These are phyloP conservation scores for Babyrousa celebensis DNA, from an alignment of 2,797 vertebrate species.

Conservation along the genomic window DNA sequence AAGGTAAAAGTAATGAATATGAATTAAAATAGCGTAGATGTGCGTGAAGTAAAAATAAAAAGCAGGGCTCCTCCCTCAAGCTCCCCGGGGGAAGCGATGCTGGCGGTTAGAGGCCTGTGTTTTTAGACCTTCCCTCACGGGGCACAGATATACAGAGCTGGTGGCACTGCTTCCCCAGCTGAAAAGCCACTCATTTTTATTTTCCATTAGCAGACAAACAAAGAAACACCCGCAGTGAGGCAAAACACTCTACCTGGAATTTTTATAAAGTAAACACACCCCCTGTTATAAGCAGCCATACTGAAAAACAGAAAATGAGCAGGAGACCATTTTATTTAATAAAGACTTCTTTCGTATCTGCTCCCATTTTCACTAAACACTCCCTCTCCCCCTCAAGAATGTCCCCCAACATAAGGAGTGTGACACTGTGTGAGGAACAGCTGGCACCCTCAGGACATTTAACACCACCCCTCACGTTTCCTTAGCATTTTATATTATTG, in stretches of 20 bases:
- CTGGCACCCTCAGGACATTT: background rate
- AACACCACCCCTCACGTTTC: background rate
- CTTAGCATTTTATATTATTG: background rate
- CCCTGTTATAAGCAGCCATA: background rate
- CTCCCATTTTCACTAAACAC: background rate
- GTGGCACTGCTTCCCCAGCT: background rate
- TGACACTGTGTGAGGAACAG: background rate
- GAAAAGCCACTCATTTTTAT: slow-evolving; percentile 42
- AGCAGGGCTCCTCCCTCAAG: background rate
- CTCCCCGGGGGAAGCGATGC: background rate
- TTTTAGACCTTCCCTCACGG: background rate
- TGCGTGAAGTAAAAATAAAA: background rate
- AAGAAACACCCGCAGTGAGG: background rate
- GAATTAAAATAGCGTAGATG: slow-evolving; percentile 26
- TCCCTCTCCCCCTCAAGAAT: background rate
- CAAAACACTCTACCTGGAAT: background rate
- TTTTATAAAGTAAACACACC: background rate
- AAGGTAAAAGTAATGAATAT: slow-evolving; percentile 19
- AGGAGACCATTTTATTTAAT: background rate
- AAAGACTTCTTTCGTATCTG: background rate
- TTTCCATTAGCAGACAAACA: slow-evolving; percentile 2
- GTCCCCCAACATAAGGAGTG: background rate
- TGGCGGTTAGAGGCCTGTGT: background rate
- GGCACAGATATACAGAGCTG: background rate
- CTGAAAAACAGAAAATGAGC: background rate